Base-by-base conservation (phyloP, 1,140 invertebrate species). In the Trachymyrmex cornetzi region DNA sequence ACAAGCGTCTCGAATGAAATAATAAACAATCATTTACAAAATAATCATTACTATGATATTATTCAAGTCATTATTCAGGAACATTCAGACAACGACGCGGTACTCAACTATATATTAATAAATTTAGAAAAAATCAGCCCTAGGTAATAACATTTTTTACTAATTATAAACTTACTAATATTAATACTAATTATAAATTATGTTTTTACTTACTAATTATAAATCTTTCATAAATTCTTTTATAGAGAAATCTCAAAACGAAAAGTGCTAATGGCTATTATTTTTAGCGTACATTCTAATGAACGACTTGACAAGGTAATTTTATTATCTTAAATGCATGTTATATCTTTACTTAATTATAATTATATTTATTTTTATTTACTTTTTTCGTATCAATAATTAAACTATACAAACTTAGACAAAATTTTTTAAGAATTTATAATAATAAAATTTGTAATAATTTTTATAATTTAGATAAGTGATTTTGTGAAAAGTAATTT, bases 261-360 rank as follows among this genome's bases (percentile, higher is more conserved):
- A 38, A 34, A 14, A 24, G 5, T 34, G 34, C 19, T 77, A 24
- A 0, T 3, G 3, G 6, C 9, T 11, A 34, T 69, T 48, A 24
- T 86, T 44, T 0, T 22, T 7, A 44, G 5, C 12, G 48, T 79
- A 6, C 16, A 53, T 50, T 59, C 50, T 38, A 24, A 24, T 19
- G 19, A 79, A 44, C 22, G 27, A 67, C 75, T 86, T 50, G 61
- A 86, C 0, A 27, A 86, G 63, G 84, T 86, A 48, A 48, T 74
- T 67, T 61, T 30, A 64, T 50, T 44, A 59, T 48, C 16, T 16
- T 44, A 7, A 4, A 63, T 38, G 0, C 11, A 30, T 48, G 50
- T 24, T 2, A 27, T 27, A 22, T 44, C 38, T 50, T 34, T 77
- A 16, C 30, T 74, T 48, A 7, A 11, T 59, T 27, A 61, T 44